phyloP scores from a whole-genome alignment of 2,888 invertebrate species.

The Priocnemis perturbator region DNA sequence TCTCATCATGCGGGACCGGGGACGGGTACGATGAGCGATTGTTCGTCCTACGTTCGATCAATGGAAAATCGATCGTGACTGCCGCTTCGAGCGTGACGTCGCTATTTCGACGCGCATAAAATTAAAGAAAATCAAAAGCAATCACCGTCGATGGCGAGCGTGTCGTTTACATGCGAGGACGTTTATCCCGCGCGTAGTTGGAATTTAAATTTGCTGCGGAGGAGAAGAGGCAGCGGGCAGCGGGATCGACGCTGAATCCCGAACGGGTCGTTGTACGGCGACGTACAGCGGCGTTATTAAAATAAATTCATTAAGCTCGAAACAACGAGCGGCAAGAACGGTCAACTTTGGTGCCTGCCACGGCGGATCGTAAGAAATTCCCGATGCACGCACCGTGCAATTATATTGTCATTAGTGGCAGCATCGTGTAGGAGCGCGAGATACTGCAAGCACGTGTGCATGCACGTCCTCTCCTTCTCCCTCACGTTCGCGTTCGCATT shows the following conservation, averaged over 20 bases:
- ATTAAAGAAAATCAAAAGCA: constrained; percentile 32
- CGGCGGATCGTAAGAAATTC: constrained; percentile 48
- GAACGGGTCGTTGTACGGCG: constrained; percentile 33
- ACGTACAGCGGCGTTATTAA: constrained; percentile 49
- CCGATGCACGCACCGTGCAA: constrained; percentile 54
- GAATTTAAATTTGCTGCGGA: constrained; percentile 49
- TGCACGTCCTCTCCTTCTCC: not conserved
- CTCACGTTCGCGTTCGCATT: not conserved
- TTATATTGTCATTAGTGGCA: constrained; percentile 68
- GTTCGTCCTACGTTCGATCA: not conserved
- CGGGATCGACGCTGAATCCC: no score
- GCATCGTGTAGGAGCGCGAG: constrained; percentile 30
- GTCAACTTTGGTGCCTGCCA: constrained; percentile 9
- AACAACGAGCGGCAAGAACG: constrained; percentile 33
- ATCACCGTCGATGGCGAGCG: constrained; percentile 49
- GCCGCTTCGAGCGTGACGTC: constrained; percentile 18
- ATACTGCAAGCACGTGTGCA: constrained; percentile 32
- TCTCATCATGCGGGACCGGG: no score
- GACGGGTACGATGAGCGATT: no score
- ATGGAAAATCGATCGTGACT: not conserved
- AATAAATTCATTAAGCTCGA: constrained; percentile 62
- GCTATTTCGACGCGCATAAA: constrained; percentile 41
- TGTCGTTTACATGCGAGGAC: constrained; percentile 51
- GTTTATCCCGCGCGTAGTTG: constrained; percentile 34
- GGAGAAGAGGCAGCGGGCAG: not conserved